Conservation (phyloP, 2,888 invertebrate species). For the Branchellion lobata region DNA sequence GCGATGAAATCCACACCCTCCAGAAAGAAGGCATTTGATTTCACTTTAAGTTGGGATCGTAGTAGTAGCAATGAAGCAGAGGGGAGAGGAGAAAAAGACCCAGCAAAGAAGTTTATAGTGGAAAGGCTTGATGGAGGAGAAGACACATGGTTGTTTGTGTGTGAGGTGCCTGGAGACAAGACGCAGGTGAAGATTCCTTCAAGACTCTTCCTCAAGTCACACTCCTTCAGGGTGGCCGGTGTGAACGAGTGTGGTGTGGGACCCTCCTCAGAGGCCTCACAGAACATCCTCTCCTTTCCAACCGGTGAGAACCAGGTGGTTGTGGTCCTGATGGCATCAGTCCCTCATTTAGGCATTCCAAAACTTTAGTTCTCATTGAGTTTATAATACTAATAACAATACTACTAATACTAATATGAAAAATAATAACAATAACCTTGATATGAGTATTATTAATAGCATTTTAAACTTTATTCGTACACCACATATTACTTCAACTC, state of each 20-base stretch:
- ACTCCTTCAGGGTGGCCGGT: constrained; percentile 51
- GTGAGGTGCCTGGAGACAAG: neutral
- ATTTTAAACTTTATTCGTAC: too few species aligned
- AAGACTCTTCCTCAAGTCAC: constrained; percentile 44
- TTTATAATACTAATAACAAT: too few species aligned
- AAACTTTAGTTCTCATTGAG: too few species aligned
- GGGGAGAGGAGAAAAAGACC: too few species aligned
- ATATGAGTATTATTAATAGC: too few species aligned
- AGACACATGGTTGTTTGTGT: constrained; percentile 27
- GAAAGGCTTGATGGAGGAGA: constrained; percentile 50
- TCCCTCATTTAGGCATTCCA: too few species aligned
- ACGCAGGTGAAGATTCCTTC: constrained; percentile 8
- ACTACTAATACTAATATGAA: too few species aligned
- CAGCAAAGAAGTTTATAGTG: constrained; percentile 56
- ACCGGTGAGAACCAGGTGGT: constrained; percentile 28
- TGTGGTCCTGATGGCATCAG: too few species aligned
- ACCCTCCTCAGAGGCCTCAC: constrained; percentile 55
- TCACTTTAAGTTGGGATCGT: constrained; percentile 75
- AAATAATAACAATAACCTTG: too few species aligned
- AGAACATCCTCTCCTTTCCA: constrained; percentile 17
- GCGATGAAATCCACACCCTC: too few species aligned
- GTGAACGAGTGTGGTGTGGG: constrained; percentile 74
- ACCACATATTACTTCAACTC: too few species aligned
- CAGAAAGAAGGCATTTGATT: constrained; percentile 66
- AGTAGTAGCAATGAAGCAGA: constrained; percentile 52